Evolutionary conservation across 2,888 invertebrate species (phyloP).

Genomic region (Hecatera dysodea): DNA sequence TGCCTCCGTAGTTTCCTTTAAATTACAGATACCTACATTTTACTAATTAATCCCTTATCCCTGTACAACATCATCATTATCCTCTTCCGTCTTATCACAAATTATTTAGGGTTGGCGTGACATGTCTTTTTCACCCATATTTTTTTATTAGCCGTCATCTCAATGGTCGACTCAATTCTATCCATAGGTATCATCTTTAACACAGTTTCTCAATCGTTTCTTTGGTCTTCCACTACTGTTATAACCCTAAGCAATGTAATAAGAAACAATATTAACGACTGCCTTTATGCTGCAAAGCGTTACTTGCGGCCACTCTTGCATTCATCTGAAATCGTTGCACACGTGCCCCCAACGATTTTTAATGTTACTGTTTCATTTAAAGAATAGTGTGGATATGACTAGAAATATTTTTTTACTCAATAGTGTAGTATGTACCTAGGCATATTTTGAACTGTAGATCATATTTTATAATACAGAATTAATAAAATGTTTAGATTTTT

Average conservation of each 20-base stretch:
- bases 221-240: background rate
- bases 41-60: too few relatives aligned
- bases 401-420: background rate
- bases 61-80: too few relatives aligned
- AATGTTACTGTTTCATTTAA: constrained; percentile 61
- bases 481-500: background rate
- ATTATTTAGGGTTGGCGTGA: too few relatives aligned
- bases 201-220: background rate
- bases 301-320: constrained; percentile 62
- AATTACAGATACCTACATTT: too few relatives aligned
- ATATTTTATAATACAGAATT: background rate
- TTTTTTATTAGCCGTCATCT: background rate
- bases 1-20: too few relatives aligned
- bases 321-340: constrained; percentile 67
- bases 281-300: constrained; percentile 36
- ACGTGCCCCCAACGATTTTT: constrained; percentile 69
- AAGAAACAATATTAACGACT: constrained; percentile 44
- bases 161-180: background rate
- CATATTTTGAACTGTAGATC: background rate
- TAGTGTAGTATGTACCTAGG: background rate
- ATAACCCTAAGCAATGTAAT: constrained; percentile 18
- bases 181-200: background rate
- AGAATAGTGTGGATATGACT: constrained; percentile 56
- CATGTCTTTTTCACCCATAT: background rate
- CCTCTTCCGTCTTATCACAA: too few relatives aligned